These are phyloP conservation scores for Ctenoplectra terminalis DNA, from an alignment of 1,140 invertebrate genomes.

Conservation along the genomic window DNA sequence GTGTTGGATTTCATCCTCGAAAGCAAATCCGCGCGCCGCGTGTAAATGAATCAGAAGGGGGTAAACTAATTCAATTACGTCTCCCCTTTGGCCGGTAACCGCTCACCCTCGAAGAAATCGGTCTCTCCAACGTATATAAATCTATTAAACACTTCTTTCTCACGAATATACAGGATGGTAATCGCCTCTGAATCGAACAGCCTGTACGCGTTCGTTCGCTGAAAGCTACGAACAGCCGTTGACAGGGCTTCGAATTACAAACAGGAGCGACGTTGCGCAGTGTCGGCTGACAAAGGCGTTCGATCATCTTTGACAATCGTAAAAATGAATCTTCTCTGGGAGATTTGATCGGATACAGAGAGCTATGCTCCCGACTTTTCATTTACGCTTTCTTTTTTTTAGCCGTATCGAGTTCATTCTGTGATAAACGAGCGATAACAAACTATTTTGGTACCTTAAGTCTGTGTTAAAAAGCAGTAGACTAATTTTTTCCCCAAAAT, in stretches of 20 bases:
- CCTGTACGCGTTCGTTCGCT: not conserved
- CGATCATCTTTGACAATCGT: not conserved
- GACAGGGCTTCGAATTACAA: slow-evolving; percentile 13
- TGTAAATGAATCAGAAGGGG: slow-evolving; percentile 53
- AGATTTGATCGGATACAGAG: not conserved
- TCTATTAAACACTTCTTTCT: slow-evolving; percentile 51
- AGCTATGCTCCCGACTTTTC: not conserved
- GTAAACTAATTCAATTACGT: slow-evolving; percentile 46
- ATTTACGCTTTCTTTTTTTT: not conserved
- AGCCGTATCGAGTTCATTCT: too few relatives aligned
- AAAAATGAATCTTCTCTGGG: not conserved
- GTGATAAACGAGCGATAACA: too few relatives aligned
- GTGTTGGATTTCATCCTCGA: not conserved
- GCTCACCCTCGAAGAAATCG: slow-evolving; percentile 40
- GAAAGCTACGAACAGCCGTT: not conserved
- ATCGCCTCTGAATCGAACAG: slow-evolving; percentile 32
- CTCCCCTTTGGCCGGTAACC: slow-evolving; percentile 19
- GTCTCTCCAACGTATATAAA: slow-evolving; percentile 27
- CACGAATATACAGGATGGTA: slow-evolving; percentile 14
- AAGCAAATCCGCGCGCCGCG: slow-evolving; percentile 31
- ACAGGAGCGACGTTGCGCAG: not conserved
- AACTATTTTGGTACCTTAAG: too few relatives aligned
- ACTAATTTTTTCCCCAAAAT: too few relatives aligned
- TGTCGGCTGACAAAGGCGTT: slow-evolving; percentile 24
- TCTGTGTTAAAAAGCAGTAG: too few relatives aligned